These are phyloP conservation scores for Centropus unirufus DNA, from an alignment of 2,113 vertebrate species.

Conservation along the genomic window DNA sequence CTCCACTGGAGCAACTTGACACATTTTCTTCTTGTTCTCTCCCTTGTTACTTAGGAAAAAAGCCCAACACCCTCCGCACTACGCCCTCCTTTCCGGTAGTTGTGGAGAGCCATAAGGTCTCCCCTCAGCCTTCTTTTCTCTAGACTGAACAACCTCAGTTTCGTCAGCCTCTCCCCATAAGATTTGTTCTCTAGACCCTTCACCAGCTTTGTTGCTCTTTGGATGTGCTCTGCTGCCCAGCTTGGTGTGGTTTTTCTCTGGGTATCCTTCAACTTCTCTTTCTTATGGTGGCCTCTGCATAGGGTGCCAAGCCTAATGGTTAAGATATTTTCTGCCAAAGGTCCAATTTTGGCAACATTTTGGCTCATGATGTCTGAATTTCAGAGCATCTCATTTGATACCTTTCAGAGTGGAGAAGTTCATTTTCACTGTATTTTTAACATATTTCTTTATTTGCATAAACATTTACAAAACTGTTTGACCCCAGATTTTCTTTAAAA, in stretches of 20 bases:
- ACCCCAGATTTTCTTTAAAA: neutral
- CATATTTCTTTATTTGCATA: neutral
- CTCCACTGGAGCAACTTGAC: too few relatives aligned
- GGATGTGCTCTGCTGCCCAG: neutral
- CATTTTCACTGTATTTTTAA: neutral
- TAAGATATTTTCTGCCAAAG: neutral
- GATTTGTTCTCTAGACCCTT: too few relatives aligned
- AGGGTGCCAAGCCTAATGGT: neutral
- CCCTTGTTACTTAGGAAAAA: too few relatives aligned
- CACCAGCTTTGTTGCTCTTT: too few relatives aligned
- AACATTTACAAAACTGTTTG: neutral
- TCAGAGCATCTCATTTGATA: neutral
- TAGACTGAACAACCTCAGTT: too few relatives aligned
- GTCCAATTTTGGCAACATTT: neutral
- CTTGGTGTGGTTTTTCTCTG: neutral
- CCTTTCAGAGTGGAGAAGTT: neutral
- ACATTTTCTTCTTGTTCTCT: too few relatives aligned
- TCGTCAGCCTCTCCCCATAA: too few relatives aligned
- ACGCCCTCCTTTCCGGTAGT: too few relatives aligned
- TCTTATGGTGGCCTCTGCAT: neutral
- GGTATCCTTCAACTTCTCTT: neutral
- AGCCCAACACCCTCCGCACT: too few relatives aligned
- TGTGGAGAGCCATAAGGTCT: too few relatives aligned
- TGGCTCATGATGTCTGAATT: neutral
- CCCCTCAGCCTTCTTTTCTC: too few relatives aligned